Evolutionary conservation across 1,140 invertebrate genomes (phyloP).

Genomic region (Episyrphus balteatus): DNA sequence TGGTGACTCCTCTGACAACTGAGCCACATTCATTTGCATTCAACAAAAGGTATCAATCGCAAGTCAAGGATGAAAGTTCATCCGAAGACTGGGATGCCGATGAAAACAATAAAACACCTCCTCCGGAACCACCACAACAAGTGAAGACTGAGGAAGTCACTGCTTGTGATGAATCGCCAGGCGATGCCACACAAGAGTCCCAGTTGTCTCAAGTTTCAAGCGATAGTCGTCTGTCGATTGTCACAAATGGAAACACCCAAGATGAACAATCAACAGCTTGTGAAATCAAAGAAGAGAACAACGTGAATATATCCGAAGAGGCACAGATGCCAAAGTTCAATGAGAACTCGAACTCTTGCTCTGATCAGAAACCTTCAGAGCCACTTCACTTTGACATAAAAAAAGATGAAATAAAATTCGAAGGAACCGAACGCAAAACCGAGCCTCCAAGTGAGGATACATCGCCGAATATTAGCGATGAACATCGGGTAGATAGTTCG

Average conservation of each 20-base stretch:
- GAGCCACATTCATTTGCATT: too few species aligned
- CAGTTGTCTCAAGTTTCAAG: conserved; percentile 49
- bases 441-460: conserved; percentile 9
- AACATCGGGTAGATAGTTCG: not conserved
- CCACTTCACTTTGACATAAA: conserved; percentile 33
- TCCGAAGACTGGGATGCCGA: conserved; percentile 1
- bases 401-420: conserved; percentile 33
- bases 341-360: conserved; percentile 21
- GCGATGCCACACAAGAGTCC: conserved; percentile 36
- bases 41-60: not conserved
- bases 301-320: conserved; percentile 29
- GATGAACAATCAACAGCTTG: conserved; percentile 6
- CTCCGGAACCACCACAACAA: conserved; percentile 24
- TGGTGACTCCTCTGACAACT: too few species aligned
- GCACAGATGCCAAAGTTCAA: conserved; percentile 34
- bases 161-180: conserved; percentile 5
- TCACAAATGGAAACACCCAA: conserved; percentile 35
- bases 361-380: conserved; percentile 8
- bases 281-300: conserved; percentile 6
- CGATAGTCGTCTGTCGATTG: conserved; percentile 44
- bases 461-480: conserved; percentile 3
- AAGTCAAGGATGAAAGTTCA: not conserved
- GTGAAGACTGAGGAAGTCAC: not conserved
- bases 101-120: conserved; percentile 41
- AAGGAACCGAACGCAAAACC: conserved; percentile 30